Base-by-base conservation (phyloP, 2,888 invertebrate species). In the Mongoloraphidia duomilia region DNA sequence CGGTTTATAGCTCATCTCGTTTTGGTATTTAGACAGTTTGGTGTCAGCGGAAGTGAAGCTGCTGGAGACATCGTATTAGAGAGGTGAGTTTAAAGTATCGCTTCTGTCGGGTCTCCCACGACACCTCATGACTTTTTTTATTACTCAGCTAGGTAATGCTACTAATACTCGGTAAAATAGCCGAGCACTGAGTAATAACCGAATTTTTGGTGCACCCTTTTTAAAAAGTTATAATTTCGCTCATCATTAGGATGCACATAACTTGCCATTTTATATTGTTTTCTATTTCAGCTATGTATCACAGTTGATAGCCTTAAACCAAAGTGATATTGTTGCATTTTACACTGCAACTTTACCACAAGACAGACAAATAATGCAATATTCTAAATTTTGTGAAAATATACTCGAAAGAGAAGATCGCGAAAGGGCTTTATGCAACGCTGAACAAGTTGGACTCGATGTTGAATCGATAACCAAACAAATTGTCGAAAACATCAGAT, bases 1-100 rank as follows among this genome's bases (percentile, higher is more conserved):
- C 71, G 95, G 55, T 92, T 93, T 59, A 71, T 89, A 55, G 82
- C 91, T 6, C 94, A 95, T 67, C 71, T 95, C 46, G 77, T 90
- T 11, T 70, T 95, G 5, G 82, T 94, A 57, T 75, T 94, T 53
- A 76, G 88, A 41, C 79, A 83, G 57, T 80, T 91, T 61, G 89
- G 89, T 1, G 80, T 80, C 58, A 75, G 77, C 49, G 75, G 79
- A 13, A 75, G 78, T 51, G 79, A 82, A 60, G 80, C 84, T 55
- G 68, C 80, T 49, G 84, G 84, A 14, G 84, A 89, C 61, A 75
- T 77, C 56, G 77, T 94, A 48, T 66, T 94, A 36, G 80, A 87
- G 58, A 78, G 80, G 55, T 80, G 76, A 63, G 74, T 76, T 34
- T 34, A 44, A 44, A n/a, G 8, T 44, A 36, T 11, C 11, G 9